phyloP scores from a whole-genome alignment of 2,797 vertebrate species.

The Bryconaethiops microstoma region DNA sequence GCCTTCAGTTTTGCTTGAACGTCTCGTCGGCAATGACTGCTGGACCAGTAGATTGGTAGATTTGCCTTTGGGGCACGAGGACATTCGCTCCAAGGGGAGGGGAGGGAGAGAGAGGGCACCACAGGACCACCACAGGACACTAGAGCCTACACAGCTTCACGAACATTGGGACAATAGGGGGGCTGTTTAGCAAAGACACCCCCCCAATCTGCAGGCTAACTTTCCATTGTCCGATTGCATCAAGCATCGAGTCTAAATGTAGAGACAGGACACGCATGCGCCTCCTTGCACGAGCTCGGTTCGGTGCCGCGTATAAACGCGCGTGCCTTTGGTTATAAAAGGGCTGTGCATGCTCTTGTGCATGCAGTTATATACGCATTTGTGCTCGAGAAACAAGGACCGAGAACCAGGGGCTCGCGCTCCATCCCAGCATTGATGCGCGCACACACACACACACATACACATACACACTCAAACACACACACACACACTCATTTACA shows the following conservation, averaged over 20 bases:
- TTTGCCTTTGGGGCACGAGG: slow-evolving; percentile 11
- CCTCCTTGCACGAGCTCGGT: neutral
- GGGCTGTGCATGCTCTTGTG: neutral
- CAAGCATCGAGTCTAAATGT: slow-evolving; percentile 2
- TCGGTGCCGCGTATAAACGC: neutral
- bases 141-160: slow-evolving; percentile 25
- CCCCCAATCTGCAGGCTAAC: slow-evolving; percentile 36
- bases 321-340: too few relatives aligned
- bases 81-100: neutral
- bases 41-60: neutral
- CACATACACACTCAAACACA: neutral
- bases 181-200: neutral
- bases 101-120: too few relatives aligned
- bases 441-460: slow-evolving; percentile 8
- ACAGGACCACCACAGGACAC: neutral
- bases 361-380: neutral
- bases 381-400: slow-evolving; percentile 24
- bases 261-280: neutral
- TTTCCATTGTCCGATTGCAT: slow-evolving; percentile 38
- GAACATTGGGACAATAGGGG: neutral
- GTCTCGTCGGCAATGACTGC: neutral
- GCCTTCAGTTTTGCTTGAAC: neutral
- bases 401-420: slow-evolving; percentile 43
- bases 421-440: slow-evolving; percentile 11
- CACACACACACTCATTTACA: neutral